Evolutionary conservation across 1,140 invertebrate species (phyloP).

Genomic region (Conus ventricosus): DNA sequence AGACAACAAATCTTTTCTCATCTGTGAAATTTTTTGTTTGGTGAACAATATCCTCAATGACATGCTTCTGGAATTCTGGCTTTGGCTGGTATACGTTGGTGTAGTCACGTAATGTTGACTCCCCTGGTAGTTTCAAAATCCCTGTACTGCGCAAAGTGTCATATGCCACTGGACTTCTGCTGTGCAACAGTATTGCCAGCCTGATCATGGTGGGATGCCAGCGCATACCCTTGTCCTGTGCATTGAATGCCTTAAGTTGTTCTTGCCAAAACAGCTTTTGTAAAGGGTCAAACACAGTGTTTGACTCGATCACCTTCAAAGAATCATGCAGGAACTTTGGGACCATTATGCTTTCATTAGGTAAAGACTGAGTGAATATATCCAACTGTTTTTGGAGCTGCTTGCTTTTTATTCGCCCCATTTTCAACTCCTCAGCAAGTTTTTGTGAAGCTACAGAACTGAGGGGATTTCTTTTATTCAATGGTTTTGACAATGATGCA

Average conservation of each 20-base stretch:
- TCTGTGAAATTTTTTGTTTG: neutral
- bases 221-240: neutral
- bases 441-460: too few relatives aligned
- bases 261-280: slow-evolving; percentile 12
- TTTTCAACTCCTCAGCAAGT: too few relatives aligned
- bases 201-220: slow-evolving; percentile 29
- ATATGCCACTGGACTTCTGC: neutral
- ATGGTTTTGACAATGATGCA: too few relatives aligned
- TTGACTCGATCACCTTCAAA: too few relatives aligned
- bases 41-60: neutral
- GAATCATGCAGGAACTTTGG: too few relatives aligned
- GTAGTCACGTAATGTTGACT: slow-evolving; percentile 25
- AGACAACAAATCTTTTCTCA: neutral
- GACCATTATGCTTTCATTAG: too few relatives aligned
- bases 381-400: too few relatives aligned
- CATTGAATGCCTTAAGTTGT: neutral
- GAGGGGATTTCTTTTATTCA: too few relatives aligned
- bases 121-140: slow-evolving; percentile 10
- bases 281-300: too few relatives aligned
- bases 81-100: neutral
- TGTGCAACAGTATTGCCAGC: slow-evolving; percentile 9
- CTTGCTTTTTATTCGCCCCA: too few relatives aligned
- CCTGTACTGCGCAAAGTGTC: neutral
- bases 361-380: too few relatives aligned
- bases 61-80: neutral